Conservation (phyloP, 2,113 vertebrate species). For the Caretta caretta region DNA sequence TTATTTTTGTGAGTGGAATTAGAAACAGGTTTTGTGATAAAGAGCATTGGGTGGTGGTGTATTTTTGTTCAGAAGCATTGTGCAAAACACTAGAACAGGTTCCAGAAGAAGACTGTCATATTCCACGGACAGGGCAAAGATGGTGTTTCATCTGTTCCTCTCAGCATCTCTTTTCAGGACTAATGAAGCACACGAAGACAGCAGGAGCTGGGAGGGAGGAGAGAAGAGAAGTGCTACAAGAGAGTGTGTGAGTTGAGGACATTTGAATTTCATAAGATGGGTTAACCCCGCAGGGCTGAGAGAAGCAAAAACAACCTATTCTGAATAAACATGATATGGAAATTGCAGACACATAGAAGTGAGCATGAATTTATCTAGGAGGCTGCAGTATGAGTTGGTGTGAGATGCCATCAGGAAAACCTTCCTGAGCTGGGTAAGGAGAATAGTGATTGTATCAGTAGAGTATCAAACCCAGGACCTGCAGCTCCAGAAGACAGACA, state of each 20-base stretch:
- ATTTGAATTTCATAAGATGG: slow-evolving; percentile 79
- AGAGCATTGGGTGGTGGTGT: neutral
- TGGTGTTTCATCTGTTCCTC: neutral
- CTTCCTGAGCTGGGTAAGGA: neutral
- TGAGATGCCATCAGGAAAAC: slow-evolving; percentile 63
- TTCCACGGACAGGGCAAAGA: neutral
- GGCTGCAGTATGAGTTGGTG: slow-evolving; percentile 16
- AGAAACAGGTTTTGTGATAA: neutral
- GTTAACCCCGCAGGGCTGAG: slow-evolving; percentile 76
- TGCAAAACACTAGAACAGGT: neutral
- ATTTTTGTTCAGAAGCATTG: neutral
- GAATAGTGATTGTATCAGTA: neutral
- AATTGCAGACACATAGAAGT: slow-evolving; percentile 63
- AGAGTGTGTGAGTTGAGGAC: slow-evolving; percentile 52
- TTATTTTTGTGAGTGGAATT: slow-evolving; percentile 16
- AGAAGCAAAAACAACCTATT: slow-evolving; percentile 74
- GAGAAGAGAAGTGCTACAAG: slow-evolving; percentile 38
- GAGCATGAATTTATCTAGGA: slow-evolving; percentile 63
- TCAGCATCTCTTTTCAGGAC: slow-evolving; percentile 21
- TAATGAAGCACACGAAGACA: slow-evolving; percentile 41
- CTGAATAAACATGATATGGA: slow-evolving; percentile 82
- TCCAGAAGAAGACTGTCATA: neutral
- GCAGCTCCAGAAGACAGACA: neutral
- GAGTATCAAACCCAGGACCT: neutral
- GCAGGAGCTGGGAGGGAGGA: slow-evolving; percentile 25